These are phyloP conservation scores for Odontamblyopus lacepedii DNA, from an alignment of 2,797 vertebrate genomes.

Conservation along the genomic window DNA sequence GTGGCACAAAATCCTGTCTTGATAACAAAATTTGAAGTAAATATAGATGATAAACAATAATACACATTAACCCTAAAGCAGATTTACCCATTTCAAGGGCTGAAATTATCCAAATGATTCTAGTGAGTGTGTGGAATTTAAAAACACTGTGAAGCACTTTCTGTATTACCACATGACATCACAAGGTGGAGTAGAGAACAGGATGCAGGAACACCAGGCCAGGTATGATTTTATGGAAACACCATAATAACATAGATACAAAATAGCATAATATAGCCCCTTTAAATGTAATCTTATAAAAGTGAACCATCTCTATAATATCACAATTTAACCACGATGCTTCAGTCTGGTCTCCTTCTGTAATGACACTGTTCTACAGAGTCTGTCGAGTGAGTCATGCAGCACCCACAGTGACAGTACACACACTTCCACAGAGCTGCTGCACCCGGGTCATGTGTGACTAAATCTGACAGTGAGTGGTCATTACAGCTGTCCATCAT, in stretches of 20 bases:
- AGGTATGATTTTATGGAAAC: no score
- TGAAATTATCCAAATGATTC: no score
- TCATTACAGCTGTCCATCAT: slow-evolving; percentile 15
- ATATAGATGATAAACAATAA: background rate
- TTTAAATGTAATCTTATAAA: background rate
- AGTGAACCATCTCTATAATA: background rate
- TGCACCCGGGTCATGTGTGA: slow-evolving; percentile 10
- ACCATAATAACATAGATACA: no score
- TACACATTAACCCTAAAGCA: no score
- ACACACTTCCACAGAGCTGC: slow-evolving; percentile 2
- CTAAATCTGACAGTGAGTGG: slow-evolving; percentile 16
- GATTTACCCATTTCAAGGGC: no score
- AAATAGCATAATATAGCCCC: no score
- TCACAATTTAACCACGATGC: background rate
- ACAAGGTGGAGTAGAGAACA: no score
- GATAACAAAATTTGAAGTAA: background rate
- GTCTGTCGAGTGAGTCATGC: slow-evolving; percentile 2
- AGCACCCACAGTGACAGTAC: background rate
- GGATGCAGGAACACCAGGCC: no score
- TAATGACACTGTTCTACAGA: background rate
- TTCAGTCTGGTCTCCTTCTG: background rate
- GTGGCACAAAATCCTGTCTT: no score
- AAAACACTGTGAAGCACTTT: no score
- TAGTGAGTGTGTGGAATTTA: no score
- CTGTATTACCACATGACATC: no score